Conservation (phyloP, 92 coral and sea anemone genomes). For the Parazoanthus swiftii region DNA sequence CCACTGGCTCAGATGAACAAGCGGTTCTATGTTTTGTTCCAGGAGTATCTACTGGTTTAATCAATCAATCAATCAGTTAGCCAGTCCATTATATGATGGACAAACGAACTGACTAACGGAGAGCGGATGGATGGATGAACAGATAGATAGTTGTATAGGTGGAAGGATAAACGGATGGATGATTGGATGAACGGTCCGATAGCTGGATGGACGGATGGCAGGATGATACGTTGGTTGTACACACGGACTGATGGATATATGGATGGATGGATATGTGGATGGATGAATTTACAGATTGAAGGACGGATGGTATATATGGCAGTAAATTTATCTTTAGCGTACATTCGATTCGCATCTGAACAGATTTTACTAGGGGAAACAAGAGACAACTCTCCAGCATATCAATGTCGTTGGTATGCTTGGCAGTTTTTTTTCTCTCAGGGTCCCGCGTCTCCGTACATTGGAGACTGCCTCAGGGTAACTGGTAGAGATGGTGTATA, state of each 20-base stretch:
- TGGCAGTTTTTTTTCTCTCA: neutral
- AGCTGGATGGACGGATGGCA: too few relatives aligned
- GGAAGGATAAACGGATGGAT: too few relatives aligned
- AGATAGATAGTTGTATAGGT: too few relatives aligned
- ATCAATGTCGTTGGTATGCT: neutral
- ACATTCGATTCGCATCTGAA: too few relatives aligned
- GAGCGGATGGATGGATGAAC: too few relatives aligned
- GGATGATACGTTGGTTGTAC: too few relatives aligned
- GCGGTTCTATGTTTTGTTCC: neutral
- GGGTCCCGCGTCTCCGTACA: neutral
- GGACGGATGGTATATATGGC: neutral
- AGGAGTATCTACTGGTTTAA: neutral
- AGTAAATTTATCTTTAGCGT: too few relatives aligned
- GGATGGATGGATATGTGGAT: neutral
- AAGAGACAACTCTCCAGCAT: neutral
- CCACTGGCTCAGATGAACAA: slow-evolving; percentile 17
- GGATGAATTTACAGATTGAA: neutral
- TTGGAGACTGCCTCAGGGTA: neutral
- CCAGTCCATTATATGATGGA: too few relatives aligned
- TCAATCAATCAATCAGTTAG: neutral
- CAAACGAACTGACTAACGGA: too few relatives aligned
- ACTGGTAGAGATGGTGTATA: neutral
- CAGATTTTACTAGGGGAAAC: neutral
- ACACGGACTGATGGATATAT: too few relatives aligned
- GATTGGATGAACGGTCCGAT: neutral